These are phyloP conservation scores for Xiphias gladius DNA, from an alignment of 2,113 vertebrate species.

Conservation along the genomic window DNA sequence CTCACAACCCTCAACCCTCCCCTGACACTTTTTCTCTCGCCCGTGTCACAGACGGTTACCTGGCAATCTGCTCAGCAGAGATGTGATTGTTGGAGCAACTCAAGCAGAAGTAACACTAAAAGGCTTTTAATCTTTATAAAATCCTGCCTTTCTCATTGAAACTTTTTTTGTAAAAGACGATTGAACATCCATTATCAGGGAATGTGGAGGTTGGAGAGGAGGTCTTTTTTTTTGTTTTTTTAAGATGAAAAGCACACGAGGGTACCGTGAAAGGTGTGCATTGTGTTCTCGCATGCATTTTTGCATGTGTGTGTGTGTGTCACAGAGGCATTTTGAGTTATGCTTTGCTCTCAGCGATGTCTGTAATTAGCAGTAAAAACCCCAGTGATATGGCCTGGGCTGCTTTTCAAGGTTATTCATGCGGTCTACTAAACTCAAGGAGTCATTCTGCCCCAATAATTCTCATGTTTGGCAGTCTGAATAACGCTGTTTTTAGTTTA, in stretches of 20 bases:
- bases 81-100: conserved; percentile 65
- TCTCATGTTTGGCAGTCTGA: conserved; percentile 33
- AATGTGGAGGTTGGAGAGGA: conserved; percentile 20
- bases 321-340: conserved; percentile 58
- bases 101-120: conserved; percentile 75
- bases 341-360: conserved; percentile 73
- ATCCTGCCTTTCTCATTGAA: conserved; percentile 42
- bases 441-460: conserved; percentile 62
- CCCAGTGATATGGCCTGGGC: conserved; percentile 54
- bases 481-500: conserved; percentile 29
- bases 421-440: conserved; percentile 45
- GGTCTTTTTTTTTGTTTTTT: background rate
- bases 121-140: conserved; percentile 73
- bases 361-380: conserved; percentile 78
- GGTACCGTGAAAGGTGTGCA: conserved; percentile 24
- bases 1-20: conserved; percentile 52
- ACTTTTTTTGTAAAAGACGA: conserved; percentile 49
- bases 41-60: conserved; percentile 56
- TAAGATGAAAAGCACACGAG: conserved; percentile 26
- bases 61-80: conserved; percentile 65
- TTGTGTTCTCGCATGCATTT: conserved; percentile 28
- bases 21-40: conserved; percentile 18
- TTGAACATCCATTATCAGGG: conserved; percentile 60
- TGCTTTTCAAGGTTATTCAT: conserved; percentile 75
- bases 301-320: conserved; percentile 26